These are phyloP conservation scores for Sturnus vulgaris DNA, from an alignment of 2,113 vertebrate species.

Conservation along the genomic window DNA sequence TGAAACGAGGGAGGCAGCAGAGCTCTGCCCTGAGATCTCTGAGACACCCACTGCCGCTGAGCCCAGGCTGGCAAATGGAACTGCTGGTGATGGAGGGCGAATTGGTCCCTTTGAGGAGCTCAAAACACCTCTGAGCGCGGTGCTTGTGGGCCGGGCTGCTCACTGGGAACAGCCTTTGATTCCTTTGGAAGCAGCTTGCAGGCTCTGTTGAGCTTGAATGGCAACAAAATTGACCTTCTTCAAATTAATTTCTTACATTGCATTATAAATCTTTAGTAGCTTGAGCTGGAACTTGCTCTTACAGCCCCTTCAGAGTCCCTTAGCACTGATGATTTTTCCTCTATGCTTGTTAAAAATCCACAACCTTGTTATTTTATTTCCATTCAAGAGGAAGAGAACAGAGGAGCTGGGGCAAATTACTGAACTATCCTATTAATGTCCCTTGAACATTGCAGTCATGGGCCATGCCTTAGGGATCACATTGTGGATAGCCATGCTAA, in stretches of 20 bases:
- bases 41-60: neutral
- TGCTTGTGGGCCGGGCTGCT: neutral
- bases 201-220: neutral
- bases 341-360: neutral
- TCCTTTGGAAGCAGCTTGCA: neutral
- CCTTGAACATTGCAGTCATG: neutral
- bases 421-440: neutral
- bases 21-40: neutral
- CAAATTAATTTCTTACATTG: constrained; percentile 4
- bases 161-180: neutral
- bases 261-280: neutral
- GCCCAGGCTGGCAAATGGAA: neutral
- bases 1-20: neutral
- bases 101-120: neutral
- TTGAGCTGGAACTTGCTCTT: neutral
- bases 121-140: neutral
- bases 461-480: neutral
- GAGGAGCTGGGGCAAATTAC: neutral
- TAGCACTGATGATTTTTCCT: neutral
- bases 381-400: neutral
- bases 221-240: neutral
- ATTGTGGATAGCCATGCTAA: neutral
- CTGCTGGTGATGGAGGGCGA: neutral
- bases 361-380: neutral
- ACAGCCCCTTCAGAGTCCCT: neutral